Percentiles rank a stretch among this genome's conserved stretches.
phyloP scores from a whole-genome alignment of 2,888 invertebrate genomes.

The Mesorhabditis belari region DNA sequence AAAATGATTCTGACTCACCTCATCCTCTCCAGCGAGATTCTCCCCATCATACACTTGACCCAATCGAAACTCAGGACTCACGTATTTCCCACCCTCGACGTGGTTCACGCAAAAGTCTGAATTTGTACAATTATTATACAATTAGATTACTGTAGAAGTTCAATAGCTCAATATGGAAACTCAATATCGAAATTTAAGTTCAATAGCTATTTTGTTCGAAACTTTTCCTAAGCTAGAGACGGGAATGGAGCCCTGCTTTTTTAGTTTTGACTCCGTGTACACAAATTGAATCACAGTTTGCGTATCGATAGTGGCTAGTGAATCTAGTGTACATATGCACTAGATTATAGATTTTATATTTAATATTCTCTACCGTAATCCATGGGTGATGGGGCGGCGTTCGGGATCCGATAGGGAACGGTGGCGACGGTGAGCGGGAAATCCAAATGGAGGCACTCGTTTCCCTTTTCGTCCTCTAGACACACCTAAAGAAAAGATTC shows the following conservation, averaged over 20 bases:
- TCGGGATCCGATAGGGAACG: slow-evolving; percentile 61
- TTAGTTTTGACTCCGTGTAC: too few species aligned
- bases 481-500: slow-evolving; percentile 61
- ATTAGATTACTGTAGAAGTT: not conserved
- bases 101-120: slow-evolving; percentile 68
- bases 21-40: slow-evolving; percentile 32
- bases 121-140: slow-evolving; percentile 20
- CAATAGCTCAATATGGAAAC: slow-evolving; percentile 1
- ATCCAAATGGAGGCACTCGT: slow-evolving; percentile 68
- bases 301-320: too few species aligned
- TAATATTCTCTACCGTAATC: slow-evolving; percentile 40
- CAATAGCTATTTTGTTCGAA: not conserved
- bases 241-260: too few species aligned
- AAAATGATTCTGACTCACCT: too few species aligned
- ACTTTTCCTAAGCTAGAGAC: too few species aligned
- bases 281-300: too few species aligned
- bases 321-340: too few species aligned
- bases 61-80: slow-evolving; percentile 71
- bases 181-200: too few species aligned
- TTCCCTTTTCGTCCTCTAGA: slow-evolving; percentile 67
- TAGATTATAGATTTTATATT: not conserved
- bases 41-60: slow-evolving; percentile 63
- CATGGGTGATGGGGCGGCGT: slow-evolving; percentile 49
- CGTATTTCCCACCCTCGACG: slow-evolving; percentile 72
- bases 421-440: slow-evolving; percentile 72